phyloP scores from a whole-genome alignment of 2,113 vertebrate genomes.

The Malurus cyaneus region DNA sequence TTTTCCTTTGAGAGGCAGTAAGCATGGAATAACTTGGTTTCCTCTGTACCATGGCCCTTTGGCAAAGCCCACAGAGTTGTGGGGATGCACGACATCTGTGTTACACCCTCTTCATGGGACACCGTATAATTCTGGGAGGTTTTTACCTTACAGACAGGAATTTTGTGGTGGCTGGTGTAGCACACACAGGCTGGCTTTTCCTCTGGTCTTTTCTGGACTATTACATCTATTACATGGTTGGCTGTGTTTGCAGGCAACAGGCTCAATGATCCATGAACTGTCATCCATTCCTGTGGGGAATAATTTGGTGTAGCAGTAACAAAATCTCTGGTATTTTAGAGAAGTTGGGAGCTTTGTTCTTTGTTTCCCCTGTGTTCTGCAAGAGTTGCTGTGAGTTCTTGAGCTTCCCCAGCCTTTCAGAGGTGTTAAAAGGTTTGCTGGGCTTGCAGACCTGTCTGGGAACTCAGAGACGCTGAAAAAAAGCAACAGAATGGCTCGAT shows the following conservation, averaged over 20 bases:
- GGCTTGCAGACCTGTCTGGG: slow-evolving; percentile 2
- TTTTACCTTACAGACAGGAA: neutral
- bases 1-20: neutral
- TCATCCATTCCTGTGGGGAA: slow-evolving; percentile 25
- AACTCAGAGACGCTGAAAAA: slow-evolving; percentile 21
- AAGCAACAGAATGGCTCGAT: neutral
- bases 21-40: neutral
- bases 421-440: slow-evolving; percentile 53
- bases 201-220: slow-evolving; percentile 10
- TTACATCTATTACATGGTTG: slow-evolving; percentile 30
- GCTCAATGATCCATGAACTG: slow-evolving; percentile 28
- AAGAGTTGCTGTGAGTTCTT: slow-evolving; percentile 12
- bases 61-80: neutral
- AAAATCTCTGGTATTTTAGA: slow-evolving; percentile 35
- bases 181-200: neutral
- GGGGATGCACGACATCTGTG: neutral
- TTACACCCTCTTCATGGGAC: neutral
- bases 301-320: slow-evolving; percentile 1
- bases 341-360: slow-evolving; percentile 29
- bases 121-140: neutral
- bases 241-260: slow-evolving; percentile 7
- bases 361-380: neutral
- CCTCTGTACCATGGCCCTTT: neutral
- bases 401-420: slow-evolving; percentile 19
- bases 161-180: neutral